Base-by-base conservation (phyloP, 2,797 vertebrate genomes). In the Lindbergichthys nudifrons region DNA sequence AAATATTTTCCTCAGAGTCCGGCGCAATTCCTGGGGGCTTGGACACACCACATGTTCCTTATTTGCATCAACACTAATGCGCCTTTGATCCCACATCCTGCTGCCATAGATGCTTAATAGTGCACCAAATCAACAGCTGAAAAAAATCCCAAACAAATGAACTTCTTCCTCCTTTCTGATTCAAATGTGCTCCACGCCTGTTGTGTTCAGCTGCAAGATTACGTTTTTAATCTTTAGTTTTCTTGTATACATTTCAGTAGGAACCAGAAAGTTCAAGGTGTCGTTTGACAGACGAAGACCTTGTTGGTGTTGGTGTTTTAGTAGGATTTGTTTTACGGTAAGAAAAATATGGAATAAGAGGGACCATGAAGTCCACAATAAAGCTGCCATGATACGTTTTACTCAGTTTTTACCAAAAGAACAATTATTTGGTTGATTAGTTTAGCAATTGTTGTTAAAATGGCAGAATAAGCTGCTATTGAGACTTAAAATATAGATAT, bases 91-190 rank as follows among this genome's bases (percentile, higher is more conserved):
- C 46, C 26, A 63, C 46, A 26, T 57, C n/a, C 58, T 50, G 54
- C 42, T 50, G 53, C 23, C n/a, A 15, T 6, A 13, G 30, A 57
- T 15, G 10, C 41, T n/a, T 10, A 1, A 51, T 41, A 26, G n/a
- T 64, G 12, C 26, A 13, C 39, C 53, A 75, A 16, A 58, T 69
- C 39, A 42, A 14, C 6, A 26, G 50, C 52, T 59, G 47, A 60
- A 16, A 54, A 65, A 45, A 70, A 26, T 41, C 52, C 18, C 12
- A 42, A 57, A 43, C 16, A 64, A 65, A 65, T 63, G 3, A 19
- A 57, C 14, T 11, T 14, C 15, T 42, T 32, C 21, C 51, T 43
- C 21, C 2, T 47, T 16, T 62, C 23, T 54, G 54, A 61, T 47
- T 61, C 32, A 9, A 36, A 7, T 36, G 32, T 26, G 4, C 26